Conservation (phyloP, 2,888 invertebrate species). For the Netelia inedita region DNA sequence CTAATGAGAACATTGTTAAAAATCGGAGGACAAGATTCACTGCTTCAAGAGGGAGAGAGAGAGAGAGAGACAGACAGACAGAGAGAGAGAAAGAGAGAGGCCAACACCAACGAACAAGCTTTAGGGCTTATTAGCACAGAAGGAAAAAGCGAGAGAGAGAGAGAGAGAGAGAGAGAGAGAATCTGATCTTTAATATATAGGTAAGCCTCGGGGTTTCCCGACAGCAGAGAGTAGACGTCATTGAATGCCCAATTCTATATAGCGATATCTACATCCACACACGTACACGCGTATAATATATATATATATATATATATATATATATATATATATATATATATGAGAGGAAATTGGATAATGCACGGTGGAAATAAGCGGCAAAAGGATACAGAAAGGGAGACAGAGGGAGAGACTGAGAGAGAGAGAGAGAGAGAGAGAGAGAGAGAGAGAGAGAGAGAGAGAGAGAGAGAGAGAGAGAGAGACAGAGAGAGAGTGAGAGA, state of each 20-base stretch:
- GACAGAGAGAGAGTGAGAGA: constrained; percentile 56
- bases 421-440: constrained; percentile 30
- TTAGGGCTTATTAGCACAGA: too few relatives aligned
- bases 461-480: constrained; percentile 26
- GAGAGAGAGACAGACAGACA: neutral
- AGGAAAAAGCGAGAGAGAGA: neutral
- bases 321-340: constrained; percentile 39
- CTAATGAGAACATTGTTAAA: neutral
- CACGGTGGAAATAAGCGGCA: constrained; percentile 59
- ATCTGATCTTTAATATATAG: neutral
- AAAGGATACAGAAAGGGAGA: constrained; percentile 43
- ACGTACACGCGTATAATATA: constrained; percentile 44
- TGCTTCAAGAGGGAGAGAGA: constrained; percentile 51
- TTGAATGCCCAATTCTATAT: constrained; percentile 83
- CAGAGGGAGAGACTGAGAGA: constrained; percentile 35
- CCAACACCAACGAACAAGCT: too few relatives aligned
- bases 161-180: too few relatives aligned
- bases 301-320: neutral
- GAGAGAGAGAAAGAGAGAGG: neutral
- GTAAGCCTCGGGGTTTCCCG: constrained; percentile 3
- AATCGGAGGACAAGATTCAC: constrained; percentile 73
- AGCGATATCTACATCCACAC: constrained; percentile 70
- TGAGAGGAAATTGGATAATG: constrained; percentile 82
- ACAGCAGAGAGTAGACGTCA: constrained; percentile 42
- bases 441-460: constrained; percentile 51